Evolutionary conservation across 2,888 invertebrate species (phyloP).

Genomic region (Dryococelus australis): DNA sequence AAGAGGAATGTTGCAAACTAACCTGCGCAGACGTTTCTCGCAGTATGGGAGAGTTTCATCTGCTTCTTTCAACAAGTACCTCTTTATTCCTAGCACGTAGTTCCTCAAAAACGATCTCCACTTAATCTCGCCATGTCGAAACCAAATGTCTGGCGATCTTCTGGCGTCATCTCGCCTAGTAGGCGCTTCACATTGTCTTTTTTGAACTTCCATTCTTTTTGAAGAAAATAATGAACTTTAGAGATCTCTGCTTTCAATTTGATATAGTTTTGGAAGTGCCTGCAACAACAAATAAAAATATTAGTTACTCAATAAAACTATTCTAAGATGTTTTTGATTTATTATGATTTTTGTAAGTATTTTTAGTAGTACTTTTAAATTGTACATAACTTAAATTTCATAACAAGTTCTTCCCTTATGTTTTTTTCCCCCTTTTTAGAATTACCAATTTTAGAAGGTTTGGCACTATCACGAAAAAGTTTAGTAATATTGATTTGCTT

Average conservation of each 20-base stretch:
- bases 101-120: background rate
- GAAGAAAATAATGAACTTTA: background rate
- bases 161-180: background rate
- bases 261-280: background rate
- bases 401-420: too few species aligned
- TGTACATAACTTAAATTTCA: too few species aligned
- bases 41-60: background rate
- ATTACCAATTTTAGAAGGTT: too few species aligned
- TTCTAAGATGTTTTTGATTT: too few species aligned
- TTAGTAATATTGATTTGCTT: too few species aligned
- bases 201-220: background rate
- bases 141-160: background rate
- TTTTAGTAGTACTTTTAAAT: too few species aligned
- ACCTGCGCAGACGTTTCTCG: background rate
- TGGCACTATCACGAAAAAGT: too few species aligned
- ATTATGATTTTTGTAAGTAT: too few species aligned
- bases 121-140: background rate
- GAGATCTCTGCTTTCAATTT: background rate
- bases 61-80: background rate
- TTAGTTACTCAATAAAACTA: too few species aligned
- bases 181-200: background rate
- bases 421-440: too few species aligned
- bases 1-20: background rate
- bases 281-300: background rate
- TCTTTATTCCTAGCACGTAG: background rate